These are phyloP conservation scores for Oligia fasciuncula DNA, from an alignment of 2,888 invertebrate genomes.

Conservation along the genomic window DNA sequence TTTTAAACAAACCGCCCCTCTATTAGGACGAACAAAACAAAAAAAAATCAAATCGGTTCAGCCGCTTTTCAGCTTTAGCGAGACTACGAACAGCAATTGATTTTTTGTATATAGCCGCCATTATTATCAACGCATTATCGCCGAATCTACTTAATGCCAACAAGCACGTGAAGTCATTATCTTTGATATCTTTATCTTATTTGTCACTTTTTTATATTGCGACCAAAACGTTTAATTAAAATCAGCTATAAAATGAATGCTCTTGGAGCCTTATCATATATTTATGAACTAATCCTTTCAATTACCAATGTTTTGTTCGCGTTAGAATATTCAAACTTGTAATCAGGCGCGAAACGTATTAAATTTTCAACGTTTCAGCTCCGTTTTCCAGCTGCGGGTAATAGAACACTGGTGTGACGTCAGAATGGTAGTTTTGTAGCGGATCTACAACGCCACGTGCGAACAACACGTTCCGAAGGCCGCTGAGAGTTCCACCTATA, in stretches of 20 bases:
- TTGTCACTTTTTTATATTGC: background rate
- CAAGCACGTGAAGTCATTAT: background rate
- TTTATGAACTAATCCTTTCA: constrained; percentile 59
- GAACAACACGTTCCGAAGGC: too few relatives aligned
- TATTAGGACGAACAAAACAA: too few relatives aligned
- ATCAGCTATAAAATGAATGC: constrained; percentile 22
- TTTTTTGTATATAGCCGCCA: too few relatives aligned
- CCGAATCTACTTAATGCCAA: background rate
- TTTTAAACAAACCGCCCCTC: background rate
- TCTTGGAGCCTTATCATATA: constrained; percentile 24
- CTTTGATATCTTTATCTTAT: background rate
- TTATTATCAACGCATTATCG: background rate
- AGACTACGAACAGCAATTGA: too few relatives aligned
- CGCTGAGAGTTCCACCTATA: too few relatives aligned
- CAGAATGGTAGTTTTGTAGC: constrained; percentile 22
- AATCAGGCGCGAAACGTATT: constrained; percentile 58
- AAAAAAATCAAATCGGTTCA: too few relatives aligned
- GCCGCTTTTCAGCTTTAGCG: too few relatives aligned
- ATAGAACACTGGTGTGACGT: constrained; percentile 45
- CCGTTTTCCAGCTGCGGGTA: constrained; percentile 44
- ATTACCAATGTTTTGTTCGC: constrained; percentile 54
- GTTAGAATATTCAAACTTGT: constrained; percentile 57
- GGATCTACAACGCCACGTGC: too few relatives aligned
- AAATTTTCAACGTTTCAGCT: constrained; percentile 56
- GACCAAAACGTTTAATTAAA: constrained; percentile 1